phyloP scores from a whole-genome alignment of 1,140 invertebrate genomes.

The Drosophila athabasca region DNA sequence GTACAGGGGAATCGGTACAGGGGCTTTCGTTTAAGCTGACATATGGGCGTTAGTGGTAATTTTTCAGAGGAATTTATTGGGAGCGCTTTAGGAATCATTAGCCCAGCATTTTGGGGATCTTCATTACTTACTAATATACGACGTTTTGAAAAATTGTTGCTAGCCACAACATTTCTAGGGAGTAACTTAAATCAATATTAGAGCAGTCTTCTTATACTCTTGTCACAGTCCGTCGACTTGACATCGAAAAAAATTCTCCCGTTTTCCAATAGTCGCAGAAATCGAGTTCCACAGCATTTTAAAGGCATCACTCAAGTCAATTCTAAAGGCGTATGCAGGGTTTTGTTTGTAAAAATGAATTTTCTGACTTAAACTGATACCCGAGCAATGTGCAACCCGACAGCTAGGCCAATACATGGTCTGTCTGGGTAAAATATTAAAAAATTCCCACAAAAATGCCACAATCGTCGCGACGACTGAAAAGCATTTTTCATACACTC shows the following conservation, averaged over 20 bases:
- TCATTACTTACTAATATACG: constrained; percentile 33
- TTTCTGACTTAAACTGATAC: constrained; percentile 48
- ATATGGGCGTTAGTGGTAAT: constrained; percentile 80
- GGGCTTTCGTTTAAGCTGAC: constrained; percentile 72
- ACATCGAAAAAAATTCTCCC: too few relatives aligned
- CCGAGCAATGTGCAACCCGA: constrained; percentile 15
- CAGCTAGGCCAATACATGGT: constrained; percentile 54
- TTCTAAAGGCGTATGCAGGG: constrained; percentile 23
- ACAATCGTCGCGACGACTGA: constrained; percentile 11
- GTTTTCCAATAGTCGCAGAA: constrained; percentile 17
- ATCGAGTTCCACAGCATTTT: constrained; percentile 53
- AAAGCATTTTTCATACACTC: constrained; percentile 30
- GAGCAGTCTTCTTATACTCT: neutral
- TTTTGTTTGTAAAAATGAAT: constrained; percentile 48
- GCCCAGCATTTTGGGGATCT: constrained; percentile 43
- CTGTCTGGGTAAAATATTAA: constrained; percentile 31
- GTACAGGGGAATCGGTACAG: neutral
- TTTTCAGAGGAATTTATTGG: constrained; percentile 72
- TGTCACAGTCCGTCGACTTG: neutral
- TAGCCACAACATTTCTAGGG: neutral
- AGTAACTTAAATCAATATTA: constrained; percentile 6
- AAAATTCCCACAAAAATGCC: constrained; percentile 55
- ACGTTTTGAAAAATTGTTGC: constrained; percentile 35
- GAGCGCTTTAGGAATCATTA: constrained; percentile 65
- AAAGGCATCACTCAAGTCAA: constrained; percentile 65